phyloP scores from a whole-genome alignment of 2,113 vertebrate genomes.

The Ranitomeya imitator region DNA sequence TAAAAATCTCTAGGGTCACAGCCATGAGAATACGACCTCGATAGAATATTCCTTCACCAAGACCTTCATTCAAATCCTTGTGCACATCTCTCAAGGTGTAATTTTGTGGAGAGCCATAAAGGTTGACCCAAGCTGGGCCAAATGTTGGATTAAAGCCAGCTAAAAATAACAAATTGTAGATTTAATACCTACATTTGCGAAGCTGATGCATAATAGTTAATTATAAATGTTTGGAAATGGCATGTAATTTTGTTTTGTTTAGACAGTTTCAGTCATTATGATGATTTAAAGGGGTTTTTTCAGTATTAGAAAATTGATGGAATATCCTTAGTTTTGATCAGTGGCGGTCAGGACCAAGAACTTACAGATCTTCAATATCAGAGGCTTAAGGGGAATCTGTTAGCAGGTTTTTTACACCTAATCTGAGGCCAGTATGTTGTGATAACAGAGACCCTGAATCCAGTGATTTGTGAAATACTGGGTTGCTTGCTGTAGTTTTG shows the following conservation, averaged over 20 bases:
- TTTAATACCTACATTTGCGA: neutral
- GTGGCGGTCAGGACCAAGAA: no score
- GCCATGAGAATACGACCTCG: constrained; percentile 83
- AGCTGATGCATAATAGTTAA: neutral
- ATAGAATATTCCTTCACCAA: constrained; percentile 86
- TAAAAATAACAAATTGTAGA: constrained; percentile 48
- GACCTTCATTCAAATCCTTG: constrained; percentile 84
- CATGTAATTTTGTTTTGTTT: neutral
- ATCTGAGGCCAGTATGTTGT: no score
- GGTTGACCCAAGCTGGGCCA: constrained; percentile 87
- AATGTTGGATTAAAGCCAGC: constrained; percentile 88
- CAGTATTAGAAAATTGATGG: no score
- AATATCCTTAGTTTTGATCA: neutral
- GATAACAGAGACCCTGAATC: no score
- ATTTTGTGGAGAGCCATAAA: constrained; percentile 89
- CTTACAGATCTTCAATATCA: no score
- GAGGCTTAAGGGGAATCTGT: no score
- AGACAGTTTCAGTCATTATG: neutral
- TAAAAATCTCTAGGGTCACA: constrained; percentile 80
- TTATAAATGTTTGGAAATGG: neutral
- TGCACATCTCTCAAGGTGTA: constrained; percentile 80
- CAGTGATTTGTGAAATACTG: no score
- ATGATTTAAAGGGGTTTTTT: no score
- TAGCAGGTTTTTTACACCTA: no score
- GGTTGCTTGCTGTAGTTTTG: no score